phyloP scores from a whole-genome alignment of 2,888 invertebrate genomes.

The Neoascia interrupta region DNA sequence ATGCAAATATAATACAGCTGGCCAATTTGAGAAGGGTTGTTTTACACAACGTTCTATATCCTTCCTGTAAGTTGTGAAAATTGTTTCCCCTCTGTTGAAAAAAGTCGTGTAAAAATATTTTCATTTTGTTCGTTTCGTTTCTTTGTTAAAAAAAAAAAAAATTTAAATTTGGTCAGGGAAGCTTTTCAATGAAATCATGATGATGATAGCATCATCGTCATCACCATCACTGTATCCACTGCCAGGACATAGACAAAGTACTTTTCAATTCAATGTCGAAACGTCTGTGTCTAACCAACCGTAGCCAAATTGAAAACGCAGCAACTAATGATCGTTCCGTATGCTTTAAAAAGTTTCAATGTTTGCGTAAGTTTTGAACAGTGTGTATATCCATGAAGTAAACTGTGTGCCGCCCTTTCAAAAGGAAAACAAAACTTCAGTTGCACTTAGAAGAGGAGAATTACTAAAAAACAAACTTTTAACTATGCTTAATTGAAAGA shows the following conservation, averaged over 20 bases:
- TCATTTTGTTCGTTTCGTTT: neutral
- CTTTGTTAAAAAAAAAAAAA: neutral
- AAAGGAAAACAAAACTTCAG: conserved; percentile 28
- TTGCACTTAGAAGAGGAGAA: conserved; percentile 37
- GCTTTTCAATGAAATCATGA: conserved; percentile 23
- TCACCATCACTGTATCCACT: neutral
- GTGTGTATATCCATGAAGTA: neutral
- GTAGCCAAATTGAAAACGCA: conserved; percentile 42
- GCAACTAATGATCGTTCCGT: conserved; percentile 32
- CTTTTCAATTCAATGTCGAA: conserved; percentile 20
- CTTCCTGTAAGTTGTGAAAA: conserved; percentile 42
- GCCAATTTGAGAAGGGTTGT: conserved; percentile 21
- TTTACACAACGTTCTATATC: conserved; percentile 43
- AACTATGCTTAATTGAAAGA: neutral
- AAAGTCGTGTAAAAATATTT: conserved; percentile 12
- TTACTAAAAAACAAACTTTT: conserved; percentile 9
- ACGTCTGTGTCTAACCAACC: conserved; percentile 32
- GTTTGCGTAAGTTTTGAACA: conserved; percentile 31
- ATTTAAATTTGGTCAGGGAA: conserved; percentile 35
- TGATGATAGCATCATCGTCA: neutral
- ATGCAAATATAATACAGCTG: conserved; percentile 52
- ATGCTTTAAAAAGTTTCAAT: conserved; percentile 17
- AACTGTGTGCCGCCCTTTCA: neutral
- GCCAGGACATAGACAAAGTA: neutral
- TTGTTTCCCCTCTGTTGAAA: conserved; percentile 23